Evolutionary conservation across 2,797 vertebrate species (phyloP).

Genomic region (Erithacus rubecula): DNA sequence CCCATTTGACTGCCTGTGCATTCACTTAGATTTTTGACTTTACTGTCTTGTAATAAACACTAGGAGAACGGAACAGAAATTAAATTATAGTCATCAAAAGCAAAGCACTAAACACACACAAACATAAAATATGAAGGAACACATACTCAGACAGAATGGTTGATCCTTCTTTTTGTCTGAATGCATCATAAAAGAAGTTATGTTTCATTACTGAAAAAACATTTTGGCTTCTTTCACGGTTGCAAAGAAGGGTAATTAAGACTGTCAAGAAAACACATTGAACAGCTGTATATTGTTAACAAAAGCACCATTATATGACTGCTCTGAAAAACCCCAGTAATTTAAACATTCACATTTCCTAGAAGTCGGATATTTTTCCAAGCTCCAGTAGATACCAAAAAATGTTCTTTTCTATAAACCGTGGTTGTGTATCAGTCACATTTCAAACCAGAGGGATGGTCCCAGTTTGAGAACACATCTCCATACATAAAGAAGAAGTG

Average conservation of each 20-base stretch:
- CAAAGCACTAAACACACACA: slow-evolving; percentile 34
- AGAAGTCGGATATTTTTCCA: slow-evolving; percentile 63
- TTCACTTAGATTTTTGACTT: slow-evolving; percentile 43
- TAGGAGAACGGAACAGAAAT: slow-evolving; percentile 20
- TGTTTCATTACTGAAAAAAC: slow-evolving; percentile 62
- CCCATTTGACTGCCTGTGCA: background rate
- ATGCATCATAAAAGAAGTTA: slow-evolving; percentile 66
- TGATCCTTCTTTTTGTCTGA: slow-evolving; percentile 48
- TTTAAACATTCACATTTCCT: slow-evolving; percentile 62
- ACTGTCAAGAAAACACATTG: slow-evolving; percentile 70
- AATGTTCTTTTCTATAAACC: slow-evolving; percentile 49
- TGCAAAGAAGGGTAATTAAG: slow-evolving; percentile 73
- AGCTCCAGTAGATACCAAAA: slow-evolving; percentile 48
- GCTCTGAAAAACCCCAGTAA: slow-evolving; percentile 27
- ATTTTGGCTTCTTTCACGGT: slow-evolving; percentile 67
- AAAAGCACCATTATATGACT: slow-evolving; percentile 66
- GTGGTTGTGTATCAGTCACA: slow-evolving; percentile 15
- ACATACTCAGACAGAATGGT: slow-evolving; percentile 39
- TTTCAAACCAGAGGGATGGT: slow-evolving; percentile 46
- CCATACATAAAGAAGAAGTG: background rate
- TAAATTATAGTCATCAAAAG: slow-evolving; percentile 51
- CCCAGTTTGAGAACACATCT: slow-evolving; percentile 35
- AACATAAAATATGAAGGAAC: slow-evolving; percentile 57
- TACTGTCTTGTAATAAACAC: slow-evolving; percentile 50
- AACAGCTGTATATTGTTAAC: slow-evolving; percentile 71